These are phyloP conservation scores for Drosophila sulfurigaster DNA, from an alignment of 1,140 invertebrate genomes.

Conservation along the genomic window DNA sequence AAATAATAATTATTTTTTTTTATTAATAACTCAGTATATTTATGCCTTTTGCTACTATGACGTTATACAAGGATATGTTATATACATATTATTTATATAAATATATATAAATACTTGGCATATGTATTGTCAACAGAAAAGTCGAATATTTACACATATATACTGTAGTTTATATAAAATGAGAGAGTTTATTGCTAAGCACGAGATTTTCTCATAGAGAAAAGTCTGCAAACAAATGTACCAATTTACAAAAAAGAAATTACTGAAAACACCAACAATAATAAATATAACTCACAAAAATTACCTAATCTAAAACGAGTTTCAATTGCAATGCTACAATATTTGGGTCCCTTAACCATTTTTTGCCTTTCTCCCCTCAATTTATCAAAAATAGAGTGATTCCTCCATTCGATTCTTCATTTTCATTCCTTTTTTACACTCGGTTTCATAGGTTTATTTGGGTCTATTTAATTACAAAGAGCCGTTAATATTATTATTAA, in stretches of 20 bases:
- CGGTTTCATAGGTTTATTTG: slow-evolving; percentile 48
- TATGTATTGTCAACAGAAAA: slow-evolving; percentile 43
- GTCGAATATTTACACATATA: slow-evolving; percentile 56
- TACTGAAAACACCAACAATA: slow-evolving; percentile 46
- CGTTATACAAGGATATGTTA: slow-evolving; percentile 48
- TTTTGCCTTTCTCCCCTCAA: too few relatives aligned
- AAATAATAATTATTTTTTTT: slow-evolving; percentile 11
- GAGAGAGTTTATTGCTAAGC: slow-evolving; percentile 52
- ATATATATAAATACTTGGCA: slow-evolving; percentile 30
- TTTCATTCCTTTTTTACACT: neutral
- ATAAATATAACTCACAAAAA: slow-evolving; percentile 48
- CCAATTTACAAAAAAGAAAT: slow-evolving; percentile 39
- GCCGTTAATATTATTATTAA: slow-evolving; percentile 32
- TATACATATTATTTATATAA: slow-evolving; percentile 51
- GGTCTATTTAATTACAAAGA: slow-evolving; percentile 54
- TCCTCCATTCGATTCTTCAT: neutral
- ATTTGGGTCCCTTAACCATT: neutral
- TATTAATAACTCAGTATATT: slow-evolving; percentile 31
- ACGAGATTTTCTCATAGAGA: slow-evolving; percentile 61
- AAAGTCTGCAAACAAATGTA: slow-evolving; percentile 60
- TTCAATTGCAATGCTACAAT: slow-evolving; percentile 6
- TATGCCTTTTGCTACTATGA: slow-evolving; percentile 48
- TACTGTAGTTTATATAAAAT: slow-evolving; percentile 54
- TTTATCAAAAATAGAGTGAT: neutral
- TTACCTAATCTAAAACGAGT: slow-evolving; percentile 14